Evolutionary conservation across 2,113 vertebrate species (phyloP), one percentile per base, ranked within the genome.

Genomic region (Colossoma macropomum): DNA sequence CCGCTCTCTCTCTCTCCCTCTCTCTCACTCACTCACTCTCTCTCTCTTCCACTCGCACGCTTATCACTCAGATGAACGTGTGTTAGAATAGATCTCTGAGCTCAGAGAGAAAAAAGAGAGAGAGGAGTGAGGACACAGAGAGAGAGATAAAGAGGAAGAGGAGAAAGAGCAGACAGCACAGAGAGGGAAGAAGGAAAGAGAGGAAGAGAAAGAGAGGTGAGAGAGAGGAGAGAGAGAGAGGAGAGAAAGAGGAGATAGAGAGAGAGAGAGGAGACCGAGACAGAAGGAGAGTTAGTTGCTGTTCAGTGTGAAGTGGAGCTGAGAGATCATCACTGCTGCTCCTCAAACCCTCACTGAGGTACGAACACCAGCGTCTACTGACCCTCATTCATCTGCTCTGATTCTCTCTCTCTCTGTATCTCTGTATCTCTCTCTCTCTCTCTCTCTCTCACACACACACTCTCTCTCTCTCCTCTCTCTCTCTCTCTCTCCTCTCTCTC

Each of bases 1-100:
- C 56, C 89, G 86, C 48, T 27, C 71, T 89, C 88, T 85, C 77
- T 82, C 82, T 87, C 41, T 84, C 82, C 89, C 84, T 72, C 74
- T 77, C 71, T 85, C 68, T 45, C 60, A 32, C 66, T 32, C 41
- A 25, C 79, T 38, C 69, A 23, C 59, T 86, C 89, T 78, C 56
- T 45, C 41, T 32, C 79, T 27, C 68, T 34, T 60, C 85, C 89
- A 78, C 87, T 84, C 86, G 82, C 87, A 88, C 85, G 86, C 79
- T 79, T 32, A 79, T 65, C 62, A 59, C 30, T 69, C 11, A 52
- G 50, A 52, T 19, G 3, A 52, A 19, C 50, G 50, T 52, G 50
- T 52, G 50, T 52, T 52, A 4, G 63, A 56, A 68, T 28, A 56
- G 34, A 56, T 56, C 63, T 69, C 68, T 45, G 82, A 83, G 85